A percentile compares a stretch with the other conserved stretches of the same genome.
Conservation (phyloP, 2,888 invertebrate species). For the Chloromyia formosa region DNA sequence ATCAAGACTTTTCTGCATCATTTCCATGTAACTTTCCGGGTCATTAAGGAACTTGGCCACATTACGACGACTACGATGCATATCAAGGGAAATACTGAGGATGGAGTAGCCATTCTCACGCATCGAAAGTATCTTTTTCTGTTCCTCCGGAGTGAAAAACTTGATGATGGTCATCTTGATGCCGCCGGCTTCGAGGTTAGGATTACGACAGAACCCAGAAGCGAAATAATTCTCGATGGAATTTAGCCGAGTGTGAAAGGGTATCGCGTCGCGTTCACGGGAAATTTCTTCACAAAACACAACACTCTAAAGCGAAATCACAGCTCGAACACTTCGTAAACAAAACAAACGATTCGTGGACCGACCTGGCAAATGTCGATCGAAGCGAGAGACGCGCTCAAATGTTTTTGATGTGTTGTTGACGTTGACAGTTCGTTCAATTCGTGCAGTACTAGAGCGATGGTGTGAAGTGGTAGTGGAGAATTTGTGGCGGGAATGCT, state of each 20-base stretch:
- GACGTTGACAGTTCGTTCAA: constrained; percentile 24
- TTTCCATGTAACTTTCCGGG: constrained; percentile 22
- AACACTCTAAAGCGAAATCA: background rate
- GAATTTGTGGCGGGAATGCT: background rate
- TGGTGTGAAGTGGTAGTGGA: background rate
- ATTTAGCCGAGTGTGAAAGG: too few relatives aligned
- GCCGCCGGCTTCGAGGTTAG: background rate
- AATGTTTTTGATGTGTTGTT: background rate
- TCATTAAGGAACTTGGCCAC: constrained; percentile 11
- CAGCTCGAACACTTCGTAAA: background rate
- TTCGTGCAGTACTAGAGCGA: constrained; percentile 18
- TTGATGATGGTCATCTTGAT: constrained; percentile 23
- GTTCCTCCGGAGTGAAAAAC: constrained; percentile 19
- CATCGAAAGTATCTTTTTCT: constrained; percentile 10
- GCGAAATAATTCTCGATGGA: too few relatives aligned
- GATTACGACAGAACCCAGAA: too few relatives aligned
- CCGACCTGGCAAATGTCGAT: constrained; percentile 4
- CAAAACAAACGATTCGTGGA: constrained; percentile 6
- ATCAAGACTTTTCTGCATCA: background rate
- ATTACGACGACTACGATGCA: constrained; percentile 21
- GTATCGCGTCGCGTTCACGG: too few relatives aligned
- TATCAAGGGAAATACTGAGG: background rate
- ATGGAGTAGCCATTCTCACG: constrained; percentile 6
- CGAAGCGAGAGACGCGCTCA: background rate
- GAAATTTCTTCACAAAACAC: too few relatives aligned